Base-by-base conservation (phyloP, 2,888 invertebrate species). In the Odontomyia ornata region DNA sequence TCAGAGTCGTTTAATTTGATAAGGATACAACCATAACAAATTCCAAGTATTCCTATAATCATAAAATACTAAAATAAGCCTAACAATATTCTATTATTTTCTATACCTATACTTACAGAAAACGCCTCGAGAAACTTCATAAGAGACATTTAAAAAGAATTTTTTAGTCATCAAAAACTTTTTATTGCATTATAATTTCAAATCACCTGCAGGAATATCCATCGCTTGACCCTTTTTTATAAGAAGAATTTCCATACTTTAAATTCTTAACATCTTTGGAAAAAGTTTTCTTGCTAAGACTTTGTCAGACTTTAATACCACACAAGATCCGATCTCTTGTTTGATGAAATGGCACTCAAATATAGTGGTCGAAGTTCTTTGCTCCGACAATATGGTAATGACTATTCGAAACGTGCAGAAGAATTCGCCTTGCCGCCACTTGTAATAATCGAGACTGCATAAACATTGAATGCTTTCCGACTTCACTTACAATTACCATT, bases 171-270 rank as follows among this genome's bases (percentile, higher is more conserved):
- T 65, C 36, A 36, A 52, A 75, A 75, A 64, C 47, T 75, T 75
- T 75, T 75, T 75, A 75, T 75, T 75, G 64, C 75, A 75, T 75
- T 75, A 75, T 75, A 75, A 75, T 43, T 75, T 75, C 36, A 64
- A 75, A 75, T 75, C 25, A 28, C 52, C 52, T 28, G 11, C 18
- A 23, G 43, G 46, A 15, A 65, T 65, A 27, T 18, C 52, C 52
- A 18, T 52, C 52, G 36, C 15, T 15, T 52, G 52, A 52, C 13
- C 52, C 52, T 52, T 18, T 52, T 15, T 13, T 43, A 9, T 13
- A 43, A 15, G 36, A 36, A 36, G 9, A 36, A 9, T 36, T 3
- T 36, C 3, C 3, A 9, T 5, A 36, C 9, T 36, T 36, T 9
- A 36, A 36, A 36, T 36, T 36, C 36, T 3, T 9, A 36, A 36